Percentiles rank a stretch among this genome's conserved stretches.
Evolutionary conservation across 2,113 vertebrate genomes (phyloP).

Genomic region (Ptilorrhoa leucosticta): DNA sequence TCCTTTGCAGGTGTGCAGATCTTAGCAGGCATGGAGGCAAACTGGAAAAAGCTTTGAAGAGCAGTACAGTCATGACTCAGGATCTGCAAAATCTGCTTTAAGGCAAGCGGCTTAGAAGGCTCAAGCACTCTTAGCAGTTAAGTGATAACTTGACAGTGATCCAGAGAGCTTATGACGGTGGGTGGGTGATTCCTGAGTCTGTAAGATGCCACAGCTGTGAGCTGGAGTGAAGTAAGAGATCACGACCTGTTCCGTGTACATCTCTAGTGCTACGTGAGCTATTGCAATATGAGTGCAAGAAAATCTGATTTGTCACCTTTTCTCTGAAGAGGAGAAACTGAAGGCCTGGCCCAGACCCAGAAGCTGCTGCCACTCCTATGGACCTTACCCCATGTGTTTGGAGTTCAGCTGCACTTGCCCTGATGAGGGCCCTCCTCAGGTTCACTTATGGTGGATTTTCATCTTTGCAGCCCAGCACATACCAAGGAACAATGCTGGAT

Average conservation of each 20-base stretch:
- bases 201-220: neutral
- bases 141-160: neutral
- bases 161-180: neutral
- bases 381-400: neutral
- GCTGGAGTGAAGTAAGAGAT: neutral
- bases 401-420: neutral
- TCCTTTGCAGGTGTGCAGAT: neutral
- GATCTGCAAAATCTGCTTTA: constrained; percentile 1
- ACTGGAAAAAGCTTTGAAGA: neutral
- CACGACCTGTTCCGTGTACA: accelerated
- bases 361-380: neutral
- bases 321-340: neutral
- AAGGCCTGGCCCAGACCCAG: neutral
- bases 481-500: neutral
- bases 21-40: neutral
- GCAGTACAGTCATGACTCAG: neutral
- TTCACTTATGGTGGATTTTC: neutral
- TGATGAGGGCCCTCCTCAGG: neutral
- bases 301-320: neutral
- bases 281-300: neutral
- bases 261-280: neutral
- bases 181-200: neutral
- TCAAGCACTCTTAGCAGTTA: neutral
- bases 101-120: neutral
- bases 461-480: neutral